Percentiles rank a stretch among this genome's conserved stretches.
phyloP scores from a whole-genome alignment of 2,797 vertebrate genomes.

The Coccyzus lansbergi region DNA sequence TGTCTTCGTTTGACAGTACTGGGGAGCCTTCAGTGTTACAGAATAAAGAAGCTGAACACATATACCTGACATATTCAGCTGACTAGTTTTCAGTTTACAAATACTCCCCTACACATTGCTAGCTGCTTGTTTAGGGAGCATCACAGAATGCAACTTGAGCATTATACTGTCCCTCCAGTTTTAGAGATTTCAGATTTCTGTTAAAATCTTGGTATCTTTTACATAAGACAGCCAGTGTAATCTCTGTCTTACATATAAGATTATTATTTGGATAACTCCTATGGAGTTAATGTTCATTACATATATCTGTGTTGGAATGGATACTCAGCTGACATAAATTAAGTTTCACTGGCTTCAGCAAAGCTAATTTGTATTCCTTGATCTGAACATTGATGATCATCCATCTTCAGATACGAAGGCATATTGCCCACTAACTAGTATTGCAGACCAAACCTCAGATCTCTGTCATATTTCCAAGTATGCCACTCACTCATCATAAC shows the following conservation, averaged over 20 bases:
- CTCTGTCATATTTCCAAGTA: not conserved
- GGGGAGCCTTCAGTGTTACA: not conserved
- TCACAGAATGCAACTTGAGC: not conserved
- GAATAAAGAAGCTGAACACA: not conserved
- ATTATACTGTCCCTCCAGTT: not conserved
- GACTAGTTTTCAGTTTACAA: not conserved
- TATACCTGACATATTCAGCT: not conserved
- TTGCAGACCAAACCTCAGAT: not conserved
- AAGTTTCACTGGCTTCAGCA: not conserved
- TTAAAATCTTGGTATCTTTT: not conserved
- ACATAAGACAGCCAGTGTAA: not conserved
- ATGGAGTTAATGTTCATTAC: not conserved
- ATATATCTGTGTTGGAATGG: not conserved
- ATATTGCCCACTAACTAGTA: not conserved
- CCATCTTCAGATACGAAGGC: accelerated
- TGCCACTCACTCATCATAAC: not conserved
- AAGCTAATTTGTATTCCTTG: not conserved
- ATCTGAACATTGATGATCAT: not conserved
- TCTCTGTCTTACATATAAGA: not conserved
- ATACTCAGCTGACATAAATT: not conserved
- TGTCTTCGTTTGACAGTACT: not conserved
- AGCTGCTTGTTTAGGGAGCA: not conserved
- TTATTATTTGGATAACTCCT: not conserved
- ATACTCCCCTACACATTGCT: not conserved
- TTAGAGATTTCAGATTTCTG: not conserved